phyloP scores from a whole-genome alignment of 2,113 vertebrate genomes.

The Pelmatolapia mariae region DNA sequence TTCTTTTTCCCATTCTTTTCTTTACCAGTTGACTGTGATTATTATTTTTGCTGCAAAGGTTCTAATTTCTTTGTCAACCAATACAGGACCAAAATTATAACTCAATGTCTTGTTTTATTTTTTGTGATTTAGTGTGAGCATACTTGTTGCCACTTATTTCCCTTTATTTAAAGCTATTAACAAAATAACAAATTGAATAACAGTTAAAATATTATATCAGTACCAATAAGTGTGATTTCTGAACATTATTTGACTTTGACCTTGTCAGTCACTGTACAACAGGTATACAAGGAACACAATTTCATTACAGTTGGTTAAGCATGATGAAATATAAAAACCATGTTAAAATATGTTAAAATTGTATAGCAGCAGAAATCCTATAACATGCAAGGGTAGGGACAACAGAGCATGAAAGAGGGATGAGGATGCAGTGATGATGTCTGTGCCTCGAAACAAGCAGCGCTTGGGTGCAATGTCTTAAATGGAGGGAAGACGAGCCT shows the following conservation, averaged over 20 bases:
- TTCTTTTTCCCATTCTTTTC: not conserved
- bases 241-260: not conserved
- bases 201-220: not conserved
- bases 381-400: not conserved
- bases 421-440: not conserved
- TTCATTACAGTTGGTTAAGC: not conserved
- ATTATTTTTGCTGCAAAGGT: slow-evolving; percentile 9
- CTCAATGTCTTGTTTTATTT: not conserved
- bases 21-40: slow-evolving; percentile 54
- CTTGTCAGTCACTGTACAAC: not conserved
- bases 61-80: slow-evolving; percentile 21
- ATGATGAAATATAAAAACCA: not conserved
- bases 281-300: not conserved
- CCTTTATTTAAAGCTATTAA: not conserved
- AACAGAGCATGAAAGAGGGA: not conserved
- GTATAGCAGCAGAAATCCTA: not conserved
- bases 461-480: not conserved
- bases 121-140: not conserved
- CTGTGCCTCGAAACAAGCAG: not conserved
- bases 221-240: not conserved
- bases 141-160: not conserved
- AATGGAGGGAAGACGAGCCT: not conserved
- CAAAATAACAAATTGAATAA: not conserved
- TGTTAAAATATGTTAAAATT: not conserved
- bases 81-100: slow-evolving; percentile 46